Percentiles rank a stretch among this genome's conserved stretches.
Conservation (phyloP, 2,888 invertebrate genomes). For the Elysia crispata region DNA sequence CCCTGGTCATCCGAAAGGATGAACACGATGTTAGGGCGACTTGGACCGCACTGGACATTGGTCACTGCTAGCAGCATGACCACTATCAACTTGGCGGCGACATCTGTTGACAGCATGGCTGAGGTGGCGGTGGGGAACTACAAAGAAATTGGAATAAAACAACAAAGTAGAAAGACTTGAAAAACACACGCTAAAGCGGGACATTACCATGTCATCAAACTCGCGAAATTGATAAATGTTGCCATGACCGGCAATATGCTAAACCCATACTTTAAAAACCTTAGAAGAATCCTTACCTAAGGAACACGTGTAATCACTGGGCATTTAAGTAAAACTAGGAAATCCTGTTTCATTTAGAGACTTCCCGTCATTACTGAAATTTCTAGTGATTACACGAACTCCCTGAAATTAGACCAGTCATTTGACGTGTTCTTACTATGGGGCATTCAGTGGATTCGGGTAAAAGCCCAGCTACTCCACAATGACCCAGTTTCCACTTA, state of each 20-base stretch:
- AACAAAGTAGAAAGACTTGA: too few species aligned
- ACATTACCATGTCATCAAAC: too few species aligned
- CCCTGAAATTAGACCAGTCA: neutral
- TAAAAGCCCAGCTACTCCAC: neutral
- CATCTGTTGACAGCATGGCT: too few species aligned
- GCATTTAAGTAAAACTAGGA: neutral
- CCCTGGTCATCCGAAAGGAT: conserved; percentile 75
- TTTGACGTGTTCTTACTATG: neutral
- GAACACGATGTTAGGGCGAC: conserved; percentile 68
- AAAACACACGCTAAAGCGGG: too few species aligned
- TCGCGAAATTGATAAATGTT: too few species aligned
- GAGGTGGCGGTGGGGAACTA: too few species aligned
- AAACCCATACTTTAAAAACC: too few species aligned
- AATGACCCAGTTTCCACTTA: neutral
- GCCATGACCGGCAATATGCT: too few species aligned
- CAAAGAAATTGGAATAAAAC: too few species aligned
- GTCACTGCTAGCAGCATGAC: too few species aligned
- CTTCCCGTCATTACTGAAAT: neutral
- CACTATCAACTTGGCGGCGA: too few species aligned
- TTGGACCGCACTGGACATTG: too few species aligned
- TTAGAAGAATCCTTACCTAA: neutral
- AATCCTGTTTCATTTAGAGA: neutral
- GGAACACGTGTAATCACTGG: neutral
- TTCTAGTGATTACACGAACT: conserved; percentile 3
- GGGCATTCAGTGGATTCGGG: neutral